A percentile compares a stretch with the other conserved stretches of the same genome.
phyloP scores from a whole-genome alignment of 2,797 vertebrate genomes.

The Gouania willdenowi region DNA sequence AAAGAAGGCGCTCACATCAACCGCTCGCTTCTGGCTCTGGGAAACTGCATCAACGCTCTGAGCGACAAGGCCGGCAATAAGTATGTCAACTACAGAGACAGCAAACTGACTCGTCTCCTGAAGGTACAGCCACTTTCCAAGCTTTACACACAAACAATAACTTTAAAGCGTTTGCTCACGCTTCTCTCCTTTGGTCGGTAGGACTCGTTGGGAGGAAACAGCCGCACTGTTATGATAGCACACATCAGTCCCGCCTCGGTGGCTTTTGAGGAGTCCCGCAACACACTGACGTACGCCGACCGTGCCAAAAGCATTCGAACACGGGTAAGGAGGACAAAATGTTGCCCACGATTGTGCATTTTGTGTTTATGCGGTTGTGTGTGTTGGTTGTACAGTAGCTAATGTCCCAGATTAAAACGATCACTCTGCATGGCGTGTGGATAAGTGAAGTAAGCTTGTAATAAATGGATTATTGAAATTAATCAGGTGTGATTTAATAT shows the following conservation, averaged over 20 bases:
- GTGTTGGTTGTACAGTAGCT: too few species aligned
- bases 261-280: constrained; percentile 89
- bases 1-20: constrained; percentile 96
- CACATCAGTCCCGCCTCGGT: constrained; percentile 90
- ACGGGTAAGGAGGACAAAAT: too few species aligned
- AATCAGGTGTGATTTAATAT: too few species aligned
- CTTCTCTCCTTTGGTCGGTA: constrained; percentile 38
- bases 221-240: constrained; percentile 91
- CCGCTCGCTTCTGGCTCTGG: constrained; percentile 88
- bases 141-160: too few species aligned
- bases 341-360: too few species aligned
- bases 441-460: too few species aligned
- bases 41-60: constrained; percentile 94
- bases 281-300: constrained; percentile 87
- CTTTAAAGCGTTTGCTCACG: too few species aligned
- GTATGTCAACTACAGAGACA: constrained; percentile 92
- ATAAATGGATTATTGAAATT: too few species aligned
- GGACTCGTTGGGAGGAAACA: constrained; percentile 91
- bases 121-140: constrained; percentile 77
- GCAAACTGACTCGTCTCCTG: constrained; percentile 90
- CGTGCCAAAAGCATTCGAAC: constrained; percentile 90
- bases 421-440: too few species aligned
- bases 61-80: constrained; percentile 81
- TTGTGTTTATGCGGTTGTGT: too few species aligned
- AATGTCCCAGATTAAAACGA: too few species aligned